A percentile compares a stretch with the other conserved stretches of the same genome.
These are phyloP conservation scores for Lucinisca nassula DNA, from an alignment of 2,888 invertebrate species.

Conservation along the genomic window DNA sequence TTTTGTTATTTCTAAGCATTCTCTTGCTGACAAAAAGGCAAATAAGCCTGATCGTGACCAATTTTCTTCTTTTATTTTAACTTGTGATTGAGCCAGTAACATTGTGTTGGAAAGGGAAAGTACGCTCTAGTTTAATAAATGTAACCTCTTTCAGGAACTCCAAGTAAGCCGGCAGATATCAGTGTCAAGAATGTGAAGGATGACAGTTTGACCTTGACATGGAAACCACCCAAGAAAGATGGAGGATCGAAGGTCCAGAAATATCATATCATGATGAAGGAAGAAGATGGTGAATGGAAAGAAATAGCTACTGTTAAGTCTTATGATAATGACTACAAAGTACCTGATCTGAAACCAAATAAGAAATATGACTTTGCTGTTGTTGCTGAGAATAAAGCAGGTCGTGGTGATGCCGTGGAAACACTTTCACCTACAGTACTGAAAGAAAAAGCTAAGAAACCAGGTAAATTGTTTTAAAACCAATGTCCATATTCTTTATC, in stretches of 20 bases:
- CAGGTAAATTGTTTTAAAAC: conserved; percentile 32
- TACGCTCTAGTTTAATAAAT: too few species aligned
- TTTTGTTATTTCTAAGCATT: too few species aligned
- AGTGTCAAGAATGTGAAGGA: conserved; percentile 75
- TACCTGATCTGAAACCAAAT: conserved; percentile 82
- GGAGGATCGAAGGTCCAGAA: conserved; percentile 86
- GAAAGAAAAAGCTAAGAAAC: conserved; percentile 75
- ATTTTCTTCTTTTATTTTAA: too few species aligned
- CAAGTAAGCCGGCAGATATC: conserved; percentile 79
- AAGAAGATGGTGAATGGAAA: conserved; percentile 92
- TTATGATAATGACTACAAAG: conserved; percentile 81
- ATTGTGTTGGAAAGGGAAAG: too few species aligned
- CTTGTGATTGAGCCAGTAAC: too few species aligned
- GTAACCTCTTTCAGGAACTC: conserved; percentile 74
- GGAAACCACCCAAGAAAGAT: conserved; percentile 88
- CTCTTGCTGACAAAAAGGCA: too few species aligned
- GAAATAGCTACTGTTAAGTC: conserved; percentile 96
- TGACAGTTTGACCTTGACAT: conserved; percentile 83
- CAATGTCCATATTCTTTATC: too few species aligned
- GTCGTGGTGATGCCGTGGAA: conserved; percentile 78
- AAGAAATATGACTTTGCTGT: conserved; percentile 86
- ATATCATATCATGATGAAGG: conserved; percentile 88
- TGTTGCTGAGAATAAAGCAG: conserved; percentile 86
- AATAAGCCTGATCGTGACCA: too few species aligned
- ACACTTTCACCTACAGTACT: conserved; percentile 76